phyloP scores from a whole-genome alignment of 1,140 invertebrate genomes.

The Diachasma alloeum region DNA sequence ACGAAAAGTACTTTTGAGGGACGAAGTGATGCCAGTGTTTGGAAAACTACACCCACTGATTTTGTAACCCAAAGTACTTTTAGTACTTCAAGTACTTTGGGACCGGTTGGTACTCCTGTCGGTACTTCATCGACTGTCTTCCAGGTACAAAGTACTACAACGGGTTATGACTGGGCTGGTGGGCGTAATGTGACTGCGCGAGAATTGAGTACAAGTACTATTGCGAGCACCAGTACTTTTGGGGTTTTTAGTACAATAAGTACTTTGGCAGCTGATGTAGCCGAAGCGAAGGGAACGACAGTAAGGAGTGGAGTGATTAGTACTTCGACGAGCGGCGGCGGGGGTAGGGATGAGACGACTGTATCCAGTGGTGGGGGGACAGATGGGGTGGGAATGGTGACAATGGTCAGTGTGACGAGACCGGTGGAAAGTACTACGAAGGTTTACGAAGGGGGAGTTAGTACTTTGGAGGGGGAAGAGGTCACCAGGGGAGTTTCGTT shows the following conservation, averaged over 20 bases:
- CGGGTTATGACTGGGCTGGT: neutral
- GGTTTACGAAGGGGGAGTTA: neutral
- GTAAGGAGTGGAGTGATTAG: neutral
- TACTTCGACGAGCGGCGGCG: neutral
- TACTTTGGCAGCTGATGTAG: neutral
- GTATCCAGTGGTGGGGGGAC: neutral
- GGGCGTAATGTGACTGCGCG: neutral
- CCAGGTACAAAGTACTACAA: neutral
- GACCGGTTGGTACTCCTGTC: neutral
- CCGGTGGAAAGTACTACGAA: neutral
- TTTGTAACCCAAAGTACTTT: neutral
- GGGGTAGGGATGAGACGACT: neutral
- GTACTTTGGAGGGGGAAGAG: neutral
- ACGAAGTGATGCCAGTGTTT: neutral
- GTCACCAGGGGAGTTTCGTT: neutral
- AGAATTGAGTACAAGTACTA: neutral
- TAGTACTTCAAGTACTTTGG: neutral
- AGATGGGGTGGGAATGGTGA: neutral
- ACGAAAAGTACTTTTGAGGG: neutral
- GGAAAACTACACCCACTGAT: neutral
- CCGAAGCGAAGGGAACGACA: neutral
- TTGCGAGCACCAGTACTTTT: neutral
- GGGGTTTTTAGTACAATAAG: neutral
- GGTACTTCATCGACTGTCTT: neutral
- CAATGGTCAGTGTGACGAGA: neutral